Evolutionary conservation across 2,888 invertebrate genomes (phyloP), one percentile per base, ranked within the genome.

Genomic region (Lathronympha strigana): DNA sequence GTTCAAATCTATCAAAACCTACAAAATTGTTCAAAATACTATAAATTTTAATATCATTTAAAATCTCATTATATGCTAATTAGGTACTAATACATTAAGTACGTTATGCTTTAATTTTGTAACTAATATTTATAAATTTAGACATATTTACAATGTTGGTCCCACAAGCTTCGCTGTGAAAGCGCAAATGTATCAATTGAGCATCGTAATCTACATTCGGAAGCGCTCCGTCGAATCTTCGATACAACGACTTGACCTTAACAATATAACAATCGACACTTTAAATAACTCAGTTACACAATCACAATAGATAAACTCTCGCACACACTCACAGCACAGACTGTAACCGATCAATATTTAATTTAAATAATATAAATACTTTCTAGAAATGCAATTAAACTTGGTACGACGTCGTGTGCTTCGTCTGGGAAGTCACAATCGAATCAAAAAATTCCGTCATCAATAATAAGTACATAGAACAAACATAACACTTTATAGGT

Each of bases 351-450:
- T 84, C 81, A 84, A 83, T 82, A 87, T 79, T 84, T 87, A 84
- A 84, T 88, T 90, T 88, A 89, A 88, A 88, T 84, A 86, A 87
- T 81, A 88, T 90, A 90, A 90, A 90, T 91, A 90, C 80, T 79
- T 66, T 84, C 89, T 92, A 91, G 83, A 92, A 92, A 92, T 92
- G 92, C 92, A 92, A 84, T 89, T 82, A 72, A 83, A 88, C 88
- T 88, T 87, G 92, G 92, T 92, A 92, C 92, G 92, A 92, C 92
- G 79, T 82, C 71, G 72, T 69, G 81, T 77, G 79, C 73, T 76
- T 76, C 82, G 80, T 64, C 67, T 49, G 54, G 72, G 79, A 84
- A 73, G 72, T 73, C 82, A 82, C 81, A 68, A 79, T 79, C 77
- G 72, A 82, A 86, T 83, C 77, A 75, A 80, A 75, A 33, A 84